phyloP scores from a whole-genome alignment of 2,797 vertebrate genomes.

The Halcyon badia region DNA sequence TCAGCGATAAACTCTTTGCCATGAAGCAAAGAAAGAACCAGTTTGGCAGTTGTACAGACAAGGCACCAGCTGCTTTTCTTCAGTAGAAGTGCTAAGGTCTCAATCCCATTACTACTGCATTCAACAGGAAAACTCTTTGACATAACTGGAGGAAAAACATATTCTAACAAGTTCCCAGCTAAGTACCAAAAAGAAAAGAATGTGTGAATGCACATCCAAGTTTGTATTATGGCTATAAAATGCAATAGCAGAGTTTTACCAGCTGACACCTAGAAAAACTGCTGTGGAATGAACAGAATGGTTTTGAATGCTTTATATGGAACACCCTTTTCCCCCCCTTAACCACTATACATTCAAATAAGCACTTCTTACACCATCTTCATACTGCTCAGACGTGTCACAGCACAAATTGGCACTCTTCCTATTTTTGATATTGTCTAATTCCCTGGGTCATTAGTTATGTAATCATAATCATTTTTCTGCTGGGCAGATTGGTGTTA shows the following conservation, averaged over 20 bases:
- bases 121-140: background rate
- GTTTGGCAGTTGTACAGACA: background rate
- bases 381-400: background rate
- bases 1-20: accelerated
- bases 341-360: background rate
- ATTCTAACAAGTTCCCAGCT: background rate
- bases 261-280: background rate
- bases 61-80: background rate
- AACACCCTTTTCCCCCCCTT: background rate
- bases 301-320: background rate
- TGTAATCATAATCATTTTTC: slow-evolving; percentile 79
- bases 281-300: background rate
- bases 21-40: background rate
- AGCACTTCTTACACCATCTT: background rate
- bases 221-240: background rate
- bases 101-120: background rate
- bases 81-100: background rate
- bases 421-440: slow-evolving; percentile 72
- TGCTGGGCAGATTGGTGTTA: slow-evolving; percentile 72
- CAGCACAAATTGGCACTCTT: slow-evolving; percentile 49
- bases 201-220: background rate
- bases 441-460: slow-evolving; percentile 80
- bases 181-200: background rate
- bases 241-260: background rate
- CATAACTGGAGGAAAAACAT: background rate